A percentile compares a stretch with the other conserved stretches of the same genome.
These are phyloP conservation scores for Macrosteles quadrilineatus DNA, from an alignment of 1,140 invertebrate genomes.

Conservation along the genomic window DNA sequence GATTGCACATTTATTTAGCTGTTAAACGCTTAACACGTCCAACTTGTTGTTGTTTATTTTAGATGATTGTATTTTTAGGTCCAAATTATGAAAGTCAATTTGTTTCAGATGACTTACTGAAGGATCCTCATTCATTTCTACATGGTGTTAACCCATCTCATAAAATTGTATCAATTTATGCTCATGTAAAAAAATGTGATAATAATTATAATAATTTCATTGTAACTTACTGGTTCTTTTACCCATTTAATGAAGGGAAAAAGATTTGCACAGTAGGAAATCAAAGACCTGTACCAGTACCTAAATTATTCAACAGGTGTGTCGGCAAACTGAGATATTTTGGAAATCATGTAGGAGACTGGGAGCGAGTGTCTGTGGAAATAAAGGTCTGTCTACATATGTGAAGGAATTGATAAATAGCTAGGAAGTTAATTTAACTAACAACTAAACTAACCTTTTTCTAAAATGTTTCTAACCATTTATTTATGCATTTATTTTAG, in stretches of 20 bases:
- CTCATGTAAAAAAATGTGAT: slow-evolving; percentile 55
- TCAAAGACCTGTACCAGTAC: slow-evolving; percentile 57
- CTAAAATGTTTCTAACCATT: no score
- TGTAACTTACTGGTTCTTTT: slow-evolving; percentile 70
- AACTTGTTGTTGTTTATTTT: no score
- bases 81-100: no score
- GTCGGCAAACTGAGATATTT: slow-evolving; percentile 58
- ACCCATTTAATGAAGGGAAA: slow-evolving; percentile 64
- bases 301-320: slow-evolving; percentile 56
- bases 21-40: no score
- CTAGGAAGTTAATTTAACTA: no score
- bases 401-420: no score
- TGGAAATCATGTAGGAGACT: slow-evolving; percentile 66
- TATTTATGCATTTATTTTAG: no score
- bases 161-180: slow-evolving; percentile 60
- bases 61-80: no score
- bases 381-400: slow-evolving; percentile 55
- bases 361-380: slow-evolving; percentile 65
- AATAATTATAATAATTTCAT: slow-evolving; percentile 51
- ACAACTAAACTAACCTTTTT: no score
- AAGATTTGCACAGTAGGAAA: slow-evolving; percentile 54
- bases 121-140: slow-evolving; percentile 58
- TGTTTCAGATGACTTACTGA: slow-evolving; percentile 54
- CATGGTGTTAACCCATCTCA: slow-evolving; percentile 59
- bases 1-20: no score